Evolutionary conservation across 2,113 vertebrate genomes (phyloP), one percentile per base, ranked within the genome.

Genomic region (Ailurus styani): DNA sequence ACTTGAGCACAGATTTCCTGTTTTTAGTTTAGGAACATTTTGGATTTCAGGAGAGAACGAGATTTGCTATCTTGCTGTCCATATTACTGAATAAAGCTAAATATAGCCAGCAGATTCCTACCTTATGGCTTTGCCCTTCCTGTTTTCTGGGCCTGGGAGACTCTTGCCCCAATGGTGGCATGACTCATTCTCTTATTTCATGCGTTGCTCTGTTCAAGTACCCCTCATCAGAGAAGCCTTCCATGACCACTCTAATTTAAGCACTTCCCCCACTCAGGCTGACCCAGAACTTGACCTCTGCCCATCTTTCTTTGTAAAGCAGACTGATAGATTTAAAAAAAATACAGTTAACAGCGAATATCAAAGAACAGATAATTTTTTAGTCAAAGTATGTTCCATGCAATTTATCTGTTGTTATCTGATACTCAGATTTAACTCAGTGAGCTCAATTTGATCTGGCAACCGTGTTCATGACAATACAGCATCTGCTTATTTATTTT

Each of bases 31-130:
- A 72, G 91, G 64, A 89, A 78, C 34, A 5, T 91, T 77, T 9
- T 73, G 52, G 68, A 86, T 90, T 93, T 77, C 29, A 87, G 88
- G 66, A 95, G 70, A 82, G 70, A 54, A 84, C 45, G 90, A 87
- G 45, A 72, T 7, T 82, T 50, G 82, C 77, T 79, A 15, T 95
- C 42, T 84, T 66, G 73, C 68, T 62, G 8, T 20, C 84, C 17
- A 45, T 60, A 31, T 42, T 68, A 77, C 62, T 95, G 85, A 97
- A 95, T 82, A 87, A 93, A 93, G 82, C 62, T 79, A 78, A 95
- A n/a, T 18, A 11, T 21, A 60, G 75, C 47, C 47, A 25, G 64
- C 20, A 4, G 1, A 3, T 13, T 29, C 47, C 52, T 6, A 3
- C 62, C 25, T 14, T 37, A 6, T 3, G 2, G 5, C 52, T 89